A percentile compares a stretch with the other conserved stretches of the same genome.
phyloP scores from a whole-genome alignment of 2,113 vertebrate genomes.

The Centrocercus urophasianus region DNA sequence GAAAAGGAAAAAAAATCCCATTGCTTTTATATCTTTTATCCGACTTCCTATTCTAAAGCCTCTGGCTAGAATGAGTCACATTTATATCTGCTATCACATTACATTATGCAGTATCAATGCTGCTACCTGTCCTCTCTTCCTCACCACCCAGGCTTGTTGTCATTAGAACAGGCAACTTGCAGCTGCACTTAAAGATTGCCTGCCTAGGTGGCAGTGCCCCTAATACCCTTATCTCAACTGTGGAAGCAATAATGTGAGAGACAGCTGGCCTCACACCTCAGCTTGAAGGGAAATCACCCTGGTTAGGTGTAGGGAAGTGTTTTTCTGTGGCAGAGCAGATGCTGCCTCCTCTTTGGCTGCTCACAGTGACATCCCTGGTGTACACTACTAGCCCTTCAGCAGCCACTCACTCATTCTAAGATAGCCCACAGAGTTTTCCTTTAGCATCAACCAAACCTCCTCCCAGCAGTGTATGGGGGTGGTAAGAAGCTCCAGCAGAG shows the following conservation, averaged over 20 bases:
- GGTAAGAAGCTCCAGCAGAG: not conserved
- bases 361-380: not conserved
- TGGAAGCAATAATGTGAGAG: not conserved
- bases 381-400: not conserved
- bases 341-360: not conserved
- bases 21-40: constrained; percentile 53
- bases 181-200: constrained; percentile 22
- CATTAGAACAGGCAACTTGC: not conserved
- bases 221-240: constrained; percentile 15
- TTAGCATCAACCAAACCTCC: not conserved
- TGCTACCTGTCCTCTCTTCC: constrained; percentile 13
- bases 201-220: not conserved
- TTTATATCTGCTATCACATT: constrained; percentile 10
- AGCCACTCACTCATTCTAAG: not conserved
- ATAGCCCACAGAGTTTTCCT: not conserved
- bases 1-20: constrained; percentile 28
- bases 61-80: constrained; percentile 59
- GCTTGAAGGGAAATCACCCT: not conserved
- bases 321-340: not conserved
- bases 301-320: not conserved
- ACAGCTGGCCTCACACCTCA: not conserved
- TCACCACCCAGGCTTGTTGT: constrained; percentile 2
- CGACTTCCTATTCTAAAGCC: constrained; percentile 24
- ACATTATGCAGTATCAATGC: not conserved
- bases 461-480: not conserved